Evolutionary conservation across 2,113 vertebrate genomes (phyloP).

Genomic region (Tonatia bakeri): DNA sequence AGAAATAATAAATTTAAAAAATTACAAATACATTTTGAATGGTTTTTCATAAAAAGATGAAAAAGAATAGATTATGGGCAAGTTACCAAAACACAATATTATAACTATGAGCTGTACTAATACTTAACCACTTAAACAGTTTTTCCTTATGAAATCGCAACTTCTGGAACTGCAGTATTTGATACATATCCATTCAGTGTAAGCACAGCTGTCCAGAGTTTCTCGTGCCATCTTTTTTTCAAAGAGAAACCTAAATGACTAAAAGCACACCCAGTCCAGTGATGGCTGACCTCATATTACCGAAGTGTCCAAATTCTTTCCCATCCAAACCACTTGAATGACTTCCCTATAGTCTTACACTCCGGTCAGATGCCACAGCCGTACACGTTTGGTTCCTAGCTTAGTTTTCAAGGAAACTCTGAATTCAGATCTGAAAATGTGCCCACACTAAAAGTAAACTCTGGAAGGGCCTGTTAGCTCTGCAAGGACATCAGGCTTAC

Average conservation of each 20-base stretch:
- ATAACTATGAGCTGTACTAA: not conserved
- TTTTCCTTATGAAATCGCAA: not conserved
- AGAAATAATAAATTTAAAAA: not conserved
- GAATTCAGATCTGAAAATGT: not conserved
- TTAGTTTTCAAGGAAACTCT: conserved; percentile 14
- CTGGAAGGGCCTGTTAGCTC: not conserved
- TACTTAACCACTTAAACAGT: not conserved
- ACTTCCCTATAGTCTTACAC: not conserved
- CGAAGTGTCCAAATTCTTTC: not conserved
- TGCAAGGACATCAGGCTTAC: conserved; percentile 72
- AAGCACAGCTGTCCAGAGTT: not conserved
- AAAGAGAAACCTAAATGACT: not conserved
- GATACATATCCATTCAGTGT: not conserved
- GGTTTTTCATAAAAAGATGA: not conserved
- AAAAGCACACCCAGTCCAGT: not conserved
- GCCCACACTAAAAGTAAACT: not conserved
- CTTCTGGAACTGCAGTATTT: not conserved
- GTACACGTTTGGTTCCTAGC: not conserved
- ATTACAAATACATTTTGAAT: not conserved
- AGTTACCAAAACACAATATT: not conserved
- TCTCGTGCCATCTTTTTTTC: not conserved
- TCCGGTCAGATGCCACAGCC: not conserved
- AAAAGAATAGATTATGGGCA: not conserved
- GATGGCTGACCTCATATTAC: not conserved
- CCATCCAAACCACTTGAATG: not conserved